Evolutionary conservation across 2,113 vertebrate genomes (phyloP).

Genomic region (Vireo altiloquus): DNA sequence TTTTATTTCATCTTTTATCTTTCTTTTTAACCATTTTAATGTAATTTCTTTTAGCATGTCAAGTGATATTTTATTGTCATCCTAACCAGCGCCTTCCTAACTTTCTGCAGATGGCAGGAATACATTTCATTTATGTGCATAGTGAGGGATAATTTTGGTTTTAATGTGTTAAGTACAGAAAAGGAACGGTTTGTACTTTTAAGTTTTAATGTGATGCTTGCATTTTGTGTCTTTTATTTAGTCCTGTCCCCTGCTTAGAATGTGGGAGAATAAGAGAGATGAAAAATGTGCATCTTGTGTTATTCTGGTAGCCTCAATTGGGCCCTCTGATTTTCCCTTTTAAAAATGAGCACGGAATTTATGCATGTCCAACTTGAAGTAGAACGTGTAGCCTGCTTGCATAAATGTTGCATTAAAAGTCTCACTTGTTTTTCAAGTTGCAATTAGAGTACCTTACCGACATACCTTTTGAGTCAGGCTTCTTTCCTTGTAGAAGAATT

Average conservation of each 20-base stretch:
- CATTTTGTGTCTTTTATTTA: constrained; percentile 49
- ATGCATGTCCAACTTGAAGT: constrained; percentile 16
- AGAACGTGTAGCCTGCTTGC: constrained; percentile 56
- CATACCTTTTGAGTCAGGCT: not conserved
- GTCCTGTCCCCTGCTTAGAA: not conserved
- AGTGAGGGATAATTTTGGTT: constrained; percentile 51
- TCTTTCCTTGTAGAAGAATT: not conserved
- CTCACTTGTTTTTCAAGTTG: constrained; percentile 24
- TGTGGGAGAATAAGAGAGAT: constrained; percentile 51
- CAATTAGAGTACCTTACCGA: not conserved
- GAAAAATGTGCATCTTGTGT: constrained; percentile 7
- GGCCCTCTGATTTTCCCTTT: constrained; percentile 8
- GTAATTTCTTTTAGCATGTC: constrained; percentile 73
- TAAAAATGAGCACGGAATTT: constrained; percentile 26
- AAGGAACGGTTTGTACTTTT: constrained; percentile 7
- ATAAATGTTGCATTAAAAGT: constrained; percentile 46
- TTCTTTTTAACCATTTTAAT: constrained; percentile 68
- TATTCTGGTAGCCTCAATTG: not conserved
- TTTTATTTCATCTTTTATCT: constrained; percentile 57
- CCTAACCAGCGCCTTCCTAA: constrained; percentile 62
- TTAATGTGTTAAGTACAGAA: constrained; percentile 40
- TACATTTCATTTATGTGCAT: constrained; percentile 32
- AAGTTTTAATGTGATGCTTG: constrained; percentile 68
- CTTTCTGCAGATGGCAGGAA: constrained; percentile 55
- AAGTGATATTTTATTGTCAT: constrained; percentile 45